phyloP scores from a whole-genome alignment of 2,113 vertebrate genomes.

The Tachysurus fulvidraco region DNA sequence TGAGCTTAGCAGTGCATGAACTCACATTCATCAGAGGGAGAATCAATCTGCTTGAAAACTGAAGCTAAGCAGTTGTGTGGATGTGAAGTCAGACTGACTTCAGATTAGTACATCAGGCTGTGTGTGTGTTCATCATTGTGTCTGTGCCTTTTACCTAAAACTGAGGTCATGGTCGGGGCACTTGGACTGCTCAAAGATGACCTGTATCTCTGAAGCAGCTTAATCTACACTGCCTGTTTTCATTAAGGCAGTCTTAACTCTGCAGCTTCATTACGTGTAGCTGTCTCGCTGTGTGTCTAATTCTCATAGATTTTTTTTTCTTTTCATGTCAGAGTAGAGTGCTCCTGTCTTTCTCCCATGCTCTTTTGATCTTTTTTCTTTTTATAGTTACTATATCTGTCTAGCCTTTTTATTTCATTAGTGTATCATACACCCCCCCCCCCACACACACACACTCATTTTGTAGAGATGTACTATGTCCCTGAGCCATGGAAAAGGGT shows the following conservation, averaged over 20 bases:
- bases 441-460: no score
- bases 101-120: background rate
- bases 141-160: background rate
- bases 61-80: background rate
- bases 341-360: background rate
- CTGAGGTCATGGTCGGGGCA: background rate
- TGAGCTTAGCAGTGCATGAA: conserved; percentile 16
- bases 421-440: no score
- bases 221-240: conserved; percentile 7
- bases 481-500: background rate
- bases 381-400: conserved; percentile 1
- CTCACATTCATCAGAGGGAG: conserved; percentile 21
- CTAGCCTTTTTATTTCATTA: background rate
- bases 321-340: background rate
- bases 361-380: conserved; percentile 16
- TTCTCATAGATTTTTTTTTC: background rate
- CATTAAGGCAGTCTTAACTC: background rate
- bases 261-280: conserved; percentile 34
- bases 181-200: background rate
- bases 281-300: background rate
- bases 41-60: conserved; percentile 39
- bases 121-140: background rate
- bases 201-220: conserved; percentile 1
- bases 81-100: conserved; percentile 25
- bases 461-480: background rate